phyloP scores from a whole-genome alignment of 1,140 invertebrate genomes.

The Bombus soroeensis region DNA sequence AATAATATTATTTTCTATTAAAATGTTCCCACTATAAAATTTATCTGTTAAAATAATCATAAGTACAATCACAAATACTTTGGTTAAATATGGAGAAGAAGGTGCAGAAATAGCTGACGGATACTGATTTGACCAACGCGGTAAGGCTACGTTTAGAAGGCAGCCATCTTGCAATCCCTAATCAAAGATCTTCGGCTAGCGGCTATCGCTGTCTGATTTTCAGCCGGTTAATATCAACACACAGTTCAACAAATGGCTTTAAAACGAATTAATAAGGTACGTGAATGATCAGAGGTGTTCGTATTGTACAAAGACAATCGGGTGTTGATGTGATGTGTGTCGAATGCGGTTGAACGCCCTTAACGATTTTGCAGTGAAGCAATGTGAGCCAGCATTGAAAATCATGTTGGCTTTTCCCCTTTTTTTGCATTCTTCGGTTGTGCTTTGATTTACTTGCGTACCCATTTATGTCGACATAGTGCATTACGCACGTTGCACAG shows the following conservation, averaged over 20 bases:
- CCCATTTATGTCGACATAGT: conserved; percentile 28
- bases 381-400: conserved; percentile 78
- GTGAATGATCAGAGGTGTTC: conserved; percentile 78
- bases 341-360: conserved; percentile 81
- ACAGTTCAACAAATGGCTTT: conserved; percentile 92
- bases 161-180: conserved; percentile 84
- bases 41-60: conserved; percentile 25
- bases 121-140: conserved; percentile 74
- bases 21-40: conserved; percentile 23
- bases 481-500: conserved; percentile 45
- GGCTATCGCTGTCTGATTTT: conserved; percentile 83
- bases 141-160: conserved; percentile 82
- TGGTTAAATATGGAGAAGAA: neutral
- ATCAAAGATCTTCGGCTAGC: conserved; percentile 84
- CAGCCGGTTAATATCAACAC: conserved; percentile 83
- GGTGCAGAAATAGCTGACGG: conserved; percentile 3
- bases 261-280: conserved; percentile 98
- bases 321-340: conserved; percentile 62
- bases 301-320: conserved; percentile 34
- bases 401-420: conserved; percentile 68
- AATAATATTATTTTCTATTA: neutral
- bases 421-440: conserved; percentile 59
- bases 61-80: neutral
- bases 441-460: conserved; percentile 48
- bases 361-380: conserved; percentile 81